phyloP scores from a whole-genome alignment of 2,113 vertebrate genomes.

The Tamias sibiricus region DNA sequence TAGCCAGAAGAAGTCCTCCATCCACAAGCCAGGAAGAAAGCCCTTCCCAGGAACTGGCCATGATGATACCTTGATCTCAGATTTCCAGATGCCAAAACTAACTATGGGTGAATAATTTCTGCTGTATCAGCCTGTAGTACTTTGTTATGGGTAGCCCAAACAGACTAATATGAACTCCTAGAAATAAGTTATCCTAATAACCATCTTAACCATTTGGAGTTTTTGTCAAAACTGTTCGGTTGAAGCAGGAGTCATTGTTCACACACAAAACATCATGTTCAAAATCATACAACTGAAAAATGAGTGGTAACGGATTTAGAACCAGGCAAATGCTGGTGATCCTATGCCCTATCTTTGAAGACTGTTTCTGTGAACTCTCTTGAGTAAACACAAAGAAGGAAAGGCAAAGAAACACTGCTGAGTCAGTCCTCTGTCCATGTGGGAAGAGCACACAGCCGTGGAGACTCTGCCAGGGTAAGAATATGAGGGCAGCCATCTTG shows the following conservation, averaged over 20 bases:
- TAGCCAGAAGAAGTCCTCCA: neutral
- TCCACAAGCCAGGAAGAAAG: neutral
- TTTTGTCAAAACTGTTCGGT: neutral
- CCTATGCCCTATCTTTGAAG: neutral
- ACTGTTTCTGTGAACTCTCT: neutral
- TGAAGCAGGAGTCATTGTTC: neutral
- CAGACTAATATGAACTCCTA: neutral
- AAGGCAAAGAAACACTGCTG: neutral
- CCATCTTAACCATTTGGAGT: neutral
- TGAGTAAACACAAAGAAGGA: neutral
- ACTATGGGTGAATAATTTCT: neutral
- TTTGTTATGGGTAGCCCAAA: neutral
- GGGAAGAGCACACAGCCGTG: neutral
- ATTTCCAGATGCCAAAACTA: neutral
- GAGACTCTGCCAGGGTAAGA: neutral
- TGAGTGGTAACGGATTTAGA: neutral
- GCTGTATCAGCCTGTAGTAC: neutral
- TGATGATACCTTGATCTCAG: neutral
- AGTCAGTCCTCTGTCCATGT: neutral
- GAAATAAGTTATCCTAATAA: neutral
- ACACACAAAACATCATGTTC: neutral
- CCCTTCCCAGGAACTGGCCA: neutral
- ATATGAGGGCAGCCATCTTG: accelerated
- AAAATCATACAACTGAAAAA: neutral
- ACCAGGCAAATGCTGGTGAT: neutral